Base-by-base conservation (phyloP, 2,888 invertebrate species). In the Poecilobothrus nobilitatus region DNA sequence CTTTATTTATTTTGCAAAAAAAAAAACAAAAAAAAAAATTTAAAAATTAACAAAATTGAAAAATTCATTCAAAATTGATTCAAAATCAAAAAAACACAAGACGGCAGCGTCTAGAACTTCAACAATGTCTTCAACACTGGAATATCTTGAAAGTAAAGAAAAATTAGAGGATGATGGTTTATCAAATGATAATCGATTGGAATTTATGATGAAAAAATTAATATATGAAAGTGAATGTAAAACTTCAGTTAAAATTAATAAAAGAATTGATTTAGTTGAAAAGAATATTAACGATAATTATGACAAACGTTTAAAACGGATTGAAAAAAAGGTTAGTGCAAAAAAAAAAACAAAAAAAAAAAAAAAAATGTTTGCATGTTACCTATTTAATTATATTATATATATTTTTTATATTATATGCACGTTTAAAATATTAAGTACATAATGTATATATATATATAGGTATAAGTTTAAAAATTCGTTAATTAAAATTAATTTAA, bases 91-190 rank as follows among this genome's bases (percentile, higher is more conserved):
- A 18, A 18, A 53, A 53, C 2, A 12, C 53, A 53, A 53, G 7
- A 53, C 53, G 53, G n/a, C 18, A 18, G 53, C 53, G 6, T 53
- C 53, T 12, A 53, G 18, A 53, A 53, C 18, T n/a, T 18, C 53
- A 63, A 63, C 27, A 63, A 63, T 63, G 63, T 63, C 63, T 18
- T 63, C 63, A 63, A 63, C 63, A 63, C n/a, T 63, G 63, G 63
- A 63, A 63, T 63, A 63, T 63, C 63, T 63, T 63, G 63, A 63
- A 63, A 63, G 18, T 63, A 63, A 63, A 63, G 63, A 63, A 63
- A 63, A 63, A 63, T 63, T 27, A 27, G 63, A 63, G 27, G 63
- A 63, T 63, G 63, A 63, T 63, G 63, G 63, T 27, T 27, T 63
- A 27, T 63, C 63, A 63, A 12, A 27, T 63, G 63, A 63, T 27